A percentile compares a stretch with the other conserved stretches of the same genome.
Conservation (phyloP, 2,888 invertebrate genomes). For the Lymantria monacha region DNA sequence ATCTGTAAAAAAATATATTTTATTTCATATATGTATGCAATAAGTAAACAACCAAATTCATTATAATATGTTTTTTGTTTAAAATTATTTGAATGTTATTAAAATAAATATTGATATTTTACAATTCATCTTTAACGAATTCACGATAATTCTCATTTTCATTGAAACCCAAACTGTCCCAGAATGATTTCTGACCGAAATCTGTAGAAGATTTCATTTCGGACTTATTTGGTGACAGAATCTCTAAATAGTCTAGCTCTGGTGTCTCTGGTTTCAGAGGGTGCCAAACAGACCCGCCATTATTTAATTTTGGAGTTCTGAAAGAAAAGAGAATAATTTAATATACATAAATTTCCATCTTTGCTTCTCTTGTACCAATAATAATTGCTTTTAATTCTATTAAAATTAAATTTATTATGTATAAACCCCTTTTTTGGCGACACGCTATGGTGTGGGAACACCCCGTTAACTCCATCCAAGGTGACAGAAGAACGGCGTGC, state of each 20-base stretch:
- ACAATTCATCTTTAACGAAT: slow-evolving; percentile 67
- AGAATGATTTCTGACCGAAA: slow-evolving; percentile 82
- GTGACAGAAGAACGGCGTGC: no score
- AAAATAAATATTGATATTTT: slow-evolving; percentile 7
- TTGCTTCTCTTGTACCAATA: slow-evolving; percentile 40
- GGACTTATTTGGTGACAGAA: slow-evolving; percentile 67
- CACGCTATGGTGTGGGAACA: no score
- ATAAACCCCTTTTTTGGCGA: no score
- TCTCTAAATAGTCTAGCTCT: slow-evolving; percentile 77
- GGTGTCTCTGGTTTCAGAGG: slow-evolving; percentile 64
- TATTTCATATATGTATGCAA: no score
- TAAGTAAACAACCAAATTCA: no score
- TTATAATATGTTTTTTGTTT: no score
- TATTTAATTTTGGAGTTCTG: slow-evolving; percentile 65
- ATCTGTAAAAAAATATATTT: no score
- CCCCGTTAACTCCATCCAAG: no score
- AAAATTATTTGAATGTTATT: no score
- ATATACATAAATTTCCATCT: slow-evolving; percentile 78
- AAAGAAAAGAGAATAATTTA: slow-evolving; percentile 11
- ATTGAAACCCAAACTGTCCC: slow-evolving; percentile 82
- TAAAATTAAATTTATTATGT: no score
- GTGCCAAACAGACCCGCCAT: slow-evolving; percentile 64
- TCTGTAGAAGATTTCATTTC: slow-evolving; percentile 69
- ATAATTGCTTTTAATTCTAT: no score
- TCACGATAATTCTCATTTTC: slow-evolving; percentile 79